Percentiles rank a stretch among this genome's conserved stretches.
Conservation (phyloP, 2,888 invertebrate genomes). For the Unio delphinus region DNA sequence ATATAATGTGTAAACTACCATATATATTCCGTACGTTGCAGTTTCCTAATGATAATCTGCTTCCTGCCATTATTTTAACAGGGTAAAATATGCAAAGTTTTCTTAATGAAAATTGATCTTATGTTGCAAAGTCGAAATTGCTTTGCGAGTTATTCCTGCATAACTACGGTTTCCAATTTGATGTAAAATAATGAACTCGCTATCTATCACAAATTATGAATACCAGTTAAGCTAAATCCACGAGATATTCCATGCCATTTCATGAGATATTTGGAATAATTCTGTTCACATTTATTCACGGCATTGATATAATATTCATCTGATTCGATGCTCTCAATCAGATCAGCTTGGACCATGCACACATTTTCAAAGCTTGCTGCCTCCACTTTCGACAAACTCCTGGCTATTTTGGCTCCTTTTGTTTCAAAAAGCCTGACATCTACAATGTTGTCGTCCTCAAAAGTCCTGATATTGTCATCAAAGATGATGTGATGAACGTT, state of each 20-base stretch:
- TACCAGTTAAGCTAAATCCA: too few relatives aligned
- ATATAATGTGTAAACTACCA: too few relatives aligned
- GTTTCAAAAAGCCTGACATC: slow-evolving; percentile 61
- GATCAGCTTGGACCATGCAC: slow-evolving; percentile 67
- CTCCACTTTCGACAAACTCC: slow-evolving; percentile 54
- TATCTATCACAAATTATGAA: too few relatives aligned
- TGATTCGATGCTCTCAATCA: slow-evolving; percentile 62
- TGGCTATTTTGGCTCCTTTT: slow-evolving; percentile 33
- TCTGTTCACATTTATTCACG: slow-evolving; percentile 59
- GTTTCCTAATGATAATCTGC: too few relatives aligned
- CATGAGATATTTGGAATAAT: slow-evolving; percentile 45
- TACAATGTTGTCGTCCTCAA: slow-evolving; percentile 68
- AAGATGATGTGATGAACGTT: slow-evolving; percentile 69
- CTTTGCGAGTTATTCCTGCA: too few relatives aligned
- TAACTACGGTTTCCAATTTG: too few relatives aligned
- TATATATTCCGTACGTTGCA: too few relatives aligned
- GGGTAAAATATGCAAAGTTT: too few relatives aligned
- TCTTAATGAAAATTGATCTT: too few relatives aligned
- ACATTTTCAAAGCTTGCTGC: slow-evolving; percentile 58
- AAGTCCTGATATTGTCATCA: slow-evolving; percentile 69
- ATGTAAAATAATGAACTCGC: too few relatives aligned
- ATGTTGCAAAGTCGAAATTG: too few relatives aligned
- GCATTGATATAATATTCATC: slow-evolving; percentile 64
- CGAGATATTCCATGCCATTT: slow-evolving; percentile 17
- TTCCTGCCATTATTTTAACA: too few relatives aligned